Evolutionary conservation across 2,888 invertebrate genomes (phyloP).

Genomic region (Nysson spinosus): DNA sequence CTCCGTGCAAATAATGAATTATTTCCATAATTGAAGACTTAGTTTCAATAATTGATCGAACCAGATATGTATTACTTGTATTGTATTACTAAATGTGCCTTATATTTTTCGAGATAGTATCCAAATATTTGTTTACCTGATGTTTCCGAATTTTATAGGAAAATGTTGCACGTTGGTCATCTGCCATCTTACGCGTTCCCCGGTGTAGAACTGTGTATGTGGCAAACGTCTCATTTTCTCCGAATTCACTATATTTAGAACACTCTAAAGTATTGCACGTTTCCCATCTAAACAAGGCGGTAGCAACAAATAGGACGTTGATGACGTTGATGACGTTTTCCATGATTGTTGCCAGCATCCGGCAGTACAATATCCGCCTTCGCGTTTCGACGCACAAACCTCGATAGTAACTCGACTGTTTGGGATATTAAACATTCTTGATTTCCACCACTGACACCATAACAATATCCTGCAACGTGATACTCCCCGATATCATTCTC

Average conservation of each 20-base stretch:
- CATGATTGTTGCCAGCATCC: constrained; percentile 38
- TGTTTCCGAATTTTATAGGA: constrained; percentile 69
- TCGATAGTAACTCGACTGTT: constrained; percentile 15
- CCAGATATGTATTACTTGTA: no score
- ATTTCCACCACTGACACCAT: background rate
- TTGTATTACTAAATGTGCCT: no score
- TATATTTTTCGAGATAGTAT: no score
- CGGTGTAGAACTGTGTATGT: constrained; percentile 67
- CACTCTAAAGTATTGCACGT: background rate
- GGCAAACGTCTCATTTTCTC: constrained; percentile 62
- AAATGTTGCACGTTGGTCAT: constrained; percentile 73
- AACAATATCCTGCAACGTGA: background rate
- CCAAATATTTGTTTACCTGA: constrained; percentile 66
- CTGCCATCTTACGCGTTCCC: constrained; percentile 73
- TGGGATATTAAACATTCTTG: background rate
- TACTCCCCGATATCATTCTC: no score
- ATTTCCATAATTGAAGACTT: no score
- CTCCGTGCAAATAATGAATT: no score
- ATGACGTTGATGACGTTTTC: constrained; percentile 19
- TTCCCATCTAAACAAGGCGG: background rate
- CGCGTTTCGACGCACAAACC: constrained; percentile 35
- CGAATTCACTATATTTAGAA: background rate
- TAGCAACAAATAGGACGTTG: background rate
- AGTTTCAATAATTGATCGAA: no score
- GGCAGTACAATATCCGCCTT: constrained; percentile 54